Evolutionary conservation across 1,140 invertebrate genomes (phyloP).

Genomic region (Drosophila pectinifera): DNA sequence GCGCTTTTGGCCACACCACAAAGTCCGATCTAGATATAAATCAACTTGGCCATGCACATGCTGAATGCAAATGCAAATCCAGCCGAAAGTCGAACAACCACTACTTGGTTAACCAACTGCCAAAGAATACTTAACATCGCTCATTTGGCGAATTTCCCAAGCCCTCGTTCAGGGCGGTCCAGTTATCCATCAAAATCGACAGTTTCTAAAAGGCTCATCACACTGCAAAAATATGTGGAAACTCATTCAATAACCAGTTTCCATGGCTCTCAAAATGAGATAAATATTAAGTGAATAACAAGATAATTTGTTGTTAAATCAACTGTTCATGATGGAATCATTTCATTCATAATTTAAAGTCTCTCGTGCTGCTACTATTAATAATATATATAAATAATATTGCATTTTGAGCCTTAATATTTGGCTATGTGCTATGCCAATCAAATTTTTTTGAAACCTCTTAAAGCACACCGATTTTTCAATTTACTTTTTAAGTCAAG

Average conservation of each 20-base stretch:
- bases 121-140: conserved; percentile 14
- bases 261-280: too few species aligned
- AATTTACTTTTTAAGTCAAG: not conserved
- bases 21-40: conserved; percentile 69
- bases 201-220: conserved; percentile 16
- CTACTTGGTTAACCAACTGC: conserved; percentile 8
- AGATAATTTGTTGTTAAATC: not conserved
- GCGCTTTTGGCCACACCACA: conserved; percentile 65
- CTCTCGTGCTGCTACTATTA: not conserved
- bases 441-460: not conserved
- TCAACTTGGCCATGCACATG: conserved; percentile 62
- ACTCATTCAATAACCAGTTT: not conserved
- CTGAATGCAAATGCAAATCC: conserved; percentile 53
- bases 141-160: conserved; percentile 57
- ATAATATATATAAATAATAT: too few species aligned
- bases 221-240: conserved; percentile 14
- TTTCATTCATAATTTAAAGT: not conserved
- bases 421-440: too few species aligned
- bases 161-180: conserved; percentile 31
- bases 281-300: not conserved
- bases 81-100: conserved; percentile 48
- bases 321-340: not conserved
- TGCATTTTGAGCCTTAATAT: not conserved
- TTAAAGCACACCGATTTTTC: not conserved
- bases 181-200: conserved; percentile 45